A percentile compares a stretch with the other conserved stretches of the same genome.
Conservation (phyloP, 2,888 invertebrate species). For the Brenthis daphne region DNA sequence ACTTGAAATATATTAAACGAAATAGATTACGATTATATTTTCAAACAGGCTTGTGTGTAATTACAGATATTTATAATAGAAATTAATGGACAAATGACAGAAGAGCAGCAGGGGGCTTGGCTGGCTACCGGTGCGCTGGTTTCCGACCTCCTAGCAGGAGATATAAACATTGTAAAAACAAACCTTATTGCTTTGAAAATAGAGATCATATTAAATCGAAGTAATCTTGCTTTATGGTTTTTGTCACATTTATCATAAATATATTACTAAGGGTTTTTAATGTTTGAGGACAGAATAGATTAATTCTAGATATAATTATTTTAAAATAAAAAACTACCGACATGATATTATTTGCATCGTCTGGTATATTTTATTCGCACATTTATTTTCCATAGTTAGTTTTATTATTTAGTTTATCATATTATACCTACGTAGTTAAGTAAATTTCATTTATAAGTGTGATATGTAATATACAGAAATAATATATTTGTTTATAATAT, state of each 20-base stretch:
- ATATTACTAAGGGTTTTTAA: conserved; percentile 17
- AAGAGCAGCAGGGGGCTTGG: conserved; percentile 40
- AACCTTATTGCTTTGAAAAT: conserved; percentile 16
- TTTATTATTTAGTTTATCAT: neutral
- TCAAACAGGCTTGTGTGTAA: conserved; percentile 33
- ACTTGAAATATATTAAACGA: conserved; percentile 13
- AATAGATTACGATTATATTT: conserved; percentile 31
- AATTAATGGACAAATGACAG: conserved; percentile 43
- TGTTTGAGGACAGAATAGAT: conserved; percentile 15
- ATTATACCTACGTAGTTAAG: neutral
- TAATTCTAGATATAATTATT: conserved; percentile 9
- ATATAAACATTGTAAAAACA: conserved; percentile 9
- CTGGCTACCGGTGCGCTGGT: conserved; percentile 40
- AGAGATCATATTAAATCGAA: conserved; percentile 16
- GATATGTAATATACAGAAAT: no score
- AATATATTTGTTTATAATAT: no score
- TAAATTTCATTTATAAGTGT: no score
- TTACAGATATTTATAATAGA: conserved; percentile 39
- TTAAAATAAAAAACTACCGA: conserved; percentile 2
- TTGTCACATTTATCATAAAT: conserved; percentile 28
- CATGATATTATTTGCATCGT: conserved; percentile 4
- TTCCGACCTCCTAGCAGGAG: conserved; percentile 37
- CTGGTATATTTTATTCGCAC: neutral
- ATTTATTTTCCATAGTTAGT: neutral
- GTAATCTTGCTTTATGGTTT: conserved; percentile 16